Base-by-base conservation (phyloP, 1,140 invertebrate genomes). In the Heliconius eleuchia region DNA sequence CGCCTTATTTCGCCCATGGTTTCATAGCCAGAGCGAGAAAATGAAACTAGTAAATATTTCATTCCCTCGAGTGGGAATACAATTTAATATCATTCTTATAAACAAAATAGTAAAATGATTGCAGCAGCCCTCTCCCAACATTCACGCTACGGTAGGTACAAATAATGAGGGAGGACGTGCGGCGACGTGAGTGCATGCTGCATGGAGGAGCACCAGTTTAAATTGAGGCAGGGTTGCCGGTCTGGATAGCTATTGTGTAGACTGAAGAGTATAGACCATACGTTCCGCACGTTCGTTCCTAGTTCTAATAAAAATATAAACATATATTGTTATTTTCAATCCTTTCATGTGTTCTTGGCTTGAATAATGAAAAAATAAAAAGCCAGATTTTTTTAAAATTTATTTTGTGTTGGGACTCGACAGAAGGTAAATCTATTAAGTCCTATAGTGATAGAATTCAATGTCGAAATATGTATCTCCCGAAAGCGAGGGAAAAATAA, bases 161-260 rank as follows among this genome's bases (percentile, higher is more conserved):
- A 66, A 66, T 75, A 75, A 75, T 75, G 74, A 75, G 30, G 16
- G 23, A 75, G 60, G 60, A 66, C 60, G 27, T 30, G 60, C 27
- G 23, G 60, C 60, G 27, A 66, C 27, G 27, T 5, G 60, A 66
- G 60, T 66, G 60, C 23, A 66, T 16, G 23, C n/a, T n/a, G n/a
- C 19, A 23, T 23, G 19, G 60, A 66, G 11, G 23, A 23, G 2
- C 4, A 27, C 23, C 11, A 66, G 23, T 30, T 66, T 30, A 66
- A 16, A 66, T 66, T 3, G 23, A 66, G 13, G 50, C 2, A 52
- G 50, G 6, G 16, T 4, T 66, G 23, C 9, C 19, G 55, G 55
- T 37, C 34, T 37, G 34, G 34, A 37, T 37, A 23, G n/a, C 55
- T 66, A 66, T 66, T 66, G 60, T 66, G 60, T 66, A 7, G 8